Evolutionary conservation across 2,113 vertebrate genomes (phyloP), one percentile per base, ranked within the genome.

Genomic region (Meriones unguiculatus): DNA sequence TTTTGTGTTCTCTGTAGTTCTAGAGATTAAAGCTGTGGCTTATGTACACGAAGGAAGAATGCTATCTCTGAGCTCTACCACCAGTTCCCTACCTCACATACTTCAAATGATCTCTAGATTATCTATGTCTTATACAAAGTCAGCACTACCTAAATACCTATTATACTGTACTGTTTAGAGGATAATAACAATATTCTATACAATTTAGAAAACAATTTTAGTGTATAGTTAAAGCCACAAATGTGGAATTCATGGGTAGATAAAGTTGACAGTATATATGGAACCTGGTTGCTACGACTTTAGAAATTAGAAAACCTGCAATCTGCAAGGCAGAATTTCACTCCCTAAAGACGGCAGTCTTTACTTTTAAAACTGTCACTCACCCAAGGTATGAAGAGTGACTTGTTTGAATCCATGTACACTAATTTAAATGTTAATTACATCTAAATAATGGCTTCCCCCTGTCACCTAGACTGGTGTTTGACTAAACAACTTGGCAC

Each of bases 371-470:
- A 8, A 46, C 14, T n/a, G 59, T 59, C 50, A 11, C 28, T 57
- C 35, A 90, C 1, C 14, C 35, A 70, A 46, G 87, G 80, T 93
- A 54, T 54, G n/a, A 22, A 73, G 22, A 13, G 15, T 86, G 65
- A 52, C 25, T 72, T 46, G 38, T 81, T 86, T 73, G 77, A 78
- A 59, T 91, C 59, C 70, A 41, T 46, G 28, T 65, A 50, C 38
- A 93, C 46, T 93, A 54, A 87, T 87, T 67, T 87, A 80, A 81
- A 57, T 59, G n/a, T 80, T 87, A 75, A 75, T 87, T 5, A 18
- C 62, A 75, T 67, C 35, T 91, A 67, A 93, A 90, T 46, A 87
- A 67, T 41, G 65, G 57, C 80, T 73, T 80, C 46, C 77, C n/a
- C 28, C n/a, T 46, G 80, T 64, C 8, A 73, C 59, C n/a, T 72